A percentile compares a stretch with the other conserved stretches of the same genome.
phyloP scores from a whole-genome alignment of 2,797 vertebrate genomes.

The Myripristis murdjan region DNA sequence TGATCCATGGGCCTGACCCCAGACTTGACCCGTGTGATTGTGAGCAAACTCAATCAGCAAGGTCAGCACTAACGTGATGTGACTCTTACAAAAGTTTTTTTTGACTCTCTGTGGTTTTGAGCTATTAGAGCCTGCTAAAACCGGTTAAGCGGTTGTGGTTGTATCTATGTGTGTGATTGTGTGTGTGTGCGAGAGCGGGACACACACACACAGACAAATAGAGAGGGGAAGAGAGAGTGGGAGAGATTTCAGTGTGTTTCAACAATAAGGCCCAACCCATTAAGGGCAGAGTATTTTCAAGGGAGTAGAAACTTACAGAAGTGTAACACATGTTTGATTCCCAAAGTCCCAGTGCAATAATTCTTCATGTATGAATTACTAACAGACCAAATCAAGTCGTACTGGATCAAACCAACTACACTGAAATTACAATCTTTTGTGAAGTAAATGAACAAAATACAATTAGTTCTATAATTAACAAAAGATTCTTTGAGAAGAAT shows the following conservation, averaged over 20 bases:
- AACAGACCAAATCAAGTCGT: constrained; percentile 65
- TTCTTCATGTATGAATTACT: constrained; percentile 67
- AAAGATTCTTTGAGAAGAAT: background rate
- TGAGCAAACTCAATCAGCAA: constrained; percentile 82
- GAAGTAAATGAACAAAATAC: constrained; percentile 34
- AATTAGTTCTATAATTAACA: constrained; percentile 34
- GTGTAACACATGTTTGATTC: constrained; percentile 74
- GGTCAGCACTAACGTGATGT: constrained; percentile 70
- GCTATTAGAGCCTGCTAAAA: constrained; percentile 69
- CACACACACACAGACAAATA: background rate
- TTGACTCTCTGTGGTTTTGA: constrained; percentile 57
- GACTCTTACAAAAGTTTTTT: constrained; percentile 51
- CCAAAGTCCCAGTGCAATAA: constrained; percentile 62
- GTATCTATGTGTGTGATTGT: constrained; percentile 51
- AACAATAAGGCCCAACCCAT: constrained; percentile 56
- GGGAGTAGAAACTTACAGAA: constrained; percentile 71
- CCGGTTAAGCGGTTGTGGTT: constrained; percentile 60
- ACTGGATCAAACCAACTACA: constrained; percentile 59
- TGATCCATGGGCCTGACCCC: constrained; percentile 76
- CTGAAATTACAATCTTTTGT: constrained; percentile 21
- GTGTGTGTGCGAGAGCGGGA: constrained; percentile 3
- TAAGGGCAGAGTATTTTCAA: constrained; percentile 59
- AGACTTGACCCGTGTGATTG: constrained; percentile 84
- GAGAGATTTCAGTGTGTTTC: constrained; percentile 48
- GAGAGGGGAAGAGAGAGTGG: constrained; percentile 35